Evolutionary conservation across 1,140 invertebrate species (phyloP).

Genomic region (Cydia splendana): DNA sequence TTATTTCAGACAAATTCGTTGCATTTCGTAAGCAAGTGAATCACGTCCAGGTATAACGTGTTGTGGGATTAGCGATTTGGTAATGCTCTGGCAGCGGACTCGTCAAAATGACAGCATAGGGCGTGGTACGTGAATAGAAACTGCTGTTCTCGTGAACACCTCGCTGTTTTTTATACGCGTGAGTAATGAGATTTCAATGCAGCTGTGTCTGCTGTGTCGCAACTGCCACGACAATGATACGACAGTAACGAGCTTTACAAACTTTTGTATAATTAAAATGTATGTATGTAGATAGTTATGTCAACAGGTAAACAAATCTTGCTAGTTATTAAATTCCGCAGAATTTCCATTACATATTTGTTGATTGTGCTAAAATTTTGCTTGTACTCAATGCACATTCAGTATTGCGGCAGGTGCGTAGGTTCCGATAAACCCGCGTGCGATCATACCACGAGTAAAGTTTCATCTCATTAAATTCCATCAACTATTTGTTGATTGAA

Average conservation of each 20-base stretch:
- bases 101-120: slow-evolving; percentile 10
- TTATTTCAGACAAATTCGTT: slow-evolving; percentile 3
- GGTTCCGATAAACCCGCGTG: too few species aligned
- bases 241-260: neutral
- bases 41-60: slow-evolving; percentile 21
- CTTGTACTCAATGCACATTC: too few species aligned
- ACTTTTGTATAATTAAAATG: neutral
- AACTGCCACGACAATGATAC: neutral
- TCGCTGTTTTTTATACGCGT: neutral
- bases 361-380: too few species aligned
- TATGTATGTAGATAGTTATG: neutral
- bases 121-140: slow-evolving; percentile 3
- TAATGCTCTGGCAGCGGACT: neutral
- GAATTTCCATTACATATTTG: too few species aligned
- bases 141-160: slow-evolving; percentile 5
- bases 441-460: too few species aligned
- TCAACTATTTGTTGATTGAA: too few species aligned
- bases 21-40: slow-evolving; percentile 27
- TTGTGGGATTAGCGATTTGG: slow-evolving; percentile 4
- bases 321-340: too few species aligned
- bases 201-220: neutral
- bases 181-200: slow-evolving; percentile 4
- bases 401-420: too few species aligned
- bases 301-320: neutral
- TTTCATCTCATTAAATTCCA: too few species aligned